Percentiles rank a stretch among this genome's conserved stretches.
Conservation (phyloP, 2,888 invertebrate genomes). For the Andrena praecox region DNA sequence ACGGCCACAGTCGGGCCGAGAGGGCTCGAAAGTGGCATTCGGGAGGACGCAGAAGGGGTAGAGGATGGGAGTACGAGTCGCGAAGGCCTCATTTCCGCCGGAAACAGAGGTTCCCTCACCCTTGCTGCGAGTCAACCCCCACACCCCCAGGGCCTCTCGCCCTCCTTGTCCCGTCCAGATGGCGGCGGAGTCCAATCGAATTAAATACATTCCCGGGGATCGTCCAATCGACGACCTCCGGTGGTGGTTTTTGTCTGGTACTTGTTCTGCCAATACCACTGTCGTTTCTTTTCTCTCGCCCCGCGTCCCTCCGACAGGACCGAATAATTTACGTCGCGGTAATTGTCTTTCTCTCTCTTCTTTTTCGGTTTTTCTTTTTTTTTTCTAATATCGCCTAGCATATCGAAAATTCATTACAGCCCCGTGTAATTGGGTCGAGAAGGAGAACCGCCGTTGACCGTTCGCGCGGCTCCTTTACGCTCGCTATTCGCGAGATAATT, state of each 20-base stretch:
- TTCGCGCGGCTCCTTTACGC: conserved; percentile 21
- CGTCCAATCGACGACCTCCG: conserved; percentile 67
- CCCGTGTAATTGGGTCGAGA: conserved; percentile 54
- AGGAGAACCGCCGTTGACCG: conserved; percentile 39
- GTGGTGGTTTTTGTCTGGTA: conserved; percentile 60
- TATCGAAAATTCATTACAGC: conserved; percentile 60
- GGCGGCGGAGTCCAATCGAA: conserved; percentile 78
- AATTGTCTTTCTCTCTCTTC: conserved; percentile 9
- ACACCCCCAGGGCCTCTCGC: conserved; percentile 9
- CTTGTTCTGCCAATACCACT: conserved; percentile 43
- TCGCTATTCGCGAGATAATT: conserved; percentile 25
- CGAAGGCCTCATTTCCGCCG: conserved; percentile 83
- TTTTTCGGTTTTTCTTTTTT: not conserved
- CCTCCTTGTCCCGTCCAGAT: conserved; percentile 50
- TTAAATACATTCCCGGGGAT: conserved; percentile 79
- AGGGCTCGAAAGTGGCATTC: conserved; percentile 40
- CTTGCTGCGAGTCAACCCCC: conserved; percentile 51
- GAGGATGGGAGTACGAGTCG: conserved; percentile 70
- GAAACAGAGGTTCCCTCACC: conserved; percentile 80
- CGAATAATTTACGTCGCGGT: conserved; percentile 44
- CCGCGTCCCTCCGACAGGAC: not conserved
- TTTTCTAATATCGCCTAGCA: conserved; percentile 12
- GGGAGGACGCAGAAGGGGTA: conserved; percentile 54
- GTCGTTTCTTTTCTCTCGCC: conserved; percentile 41
- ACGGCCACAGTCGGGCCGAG: conserved; percentile 37